These are phyloP conservation scores for Eristalinus aeneus DNA, from an alignment of 2,888 invertebrate species.

Conservation along the genomic window DNA sequence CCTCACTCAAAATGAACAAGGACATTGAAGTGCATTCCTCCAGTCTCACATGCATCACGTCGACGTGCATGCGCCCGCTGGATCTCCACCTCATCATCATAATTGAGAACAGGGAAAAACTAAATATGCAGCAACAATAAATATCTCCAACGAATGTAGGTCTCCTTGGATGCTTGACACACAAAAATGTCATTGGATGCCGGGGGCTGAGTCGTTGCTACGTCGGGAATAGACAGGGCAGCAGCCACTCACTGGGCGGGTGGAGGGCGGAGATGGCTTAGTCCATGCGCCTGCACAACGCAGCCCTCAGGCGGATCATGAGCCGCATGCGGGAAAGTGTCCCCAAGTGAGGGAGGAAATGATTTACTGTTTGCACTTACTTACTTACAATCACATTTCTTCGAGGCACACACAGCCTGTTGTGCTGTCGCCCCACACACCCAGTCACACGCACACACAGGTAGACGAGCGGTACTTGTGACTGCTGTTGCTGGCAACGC, in stretches of 20 bases:
- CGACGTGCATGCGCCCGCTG: not conserved
- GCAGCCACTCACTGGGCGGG: not conserved
- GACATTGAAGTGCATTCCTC: not conserved
- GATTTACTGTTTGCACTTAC: constrained; percentile 69
- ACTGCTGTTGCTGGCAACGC: constrained; percentile 10
- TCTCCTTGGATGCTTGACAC: constrained; percentile 62
- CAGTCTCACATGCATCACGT: not conserved
- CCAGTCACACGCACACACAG: not conserved
- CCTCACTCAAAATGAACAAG: not conserved
- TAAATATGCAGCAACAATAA: constrained; percentile 56
- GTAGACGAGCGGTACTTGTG: constrained; percentile 28
- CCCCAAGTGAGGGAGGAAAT: constrained; percentile 47
- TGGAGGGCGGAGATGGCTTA: constrained; percentile 17
- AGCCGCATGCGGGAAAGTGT: not conserved
- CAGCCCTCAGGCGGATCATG: constrained; percentile 54
- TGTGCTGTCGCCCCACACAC: not conserved
- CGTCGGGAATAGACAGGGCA: not conserved
- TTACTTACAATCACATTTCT: constrained; percentile 67
- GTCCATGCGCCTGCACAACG: constrained; percentile 45
- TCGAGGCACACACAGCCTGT: constrained; percentile 32
- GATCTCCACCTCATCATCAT: not conserved
- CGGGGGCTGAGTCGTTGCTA: constrained; percentile 24
- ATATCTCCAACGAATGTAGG: constrained; percentile 58
- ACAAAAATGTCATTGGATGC: constrained; percentile 57
- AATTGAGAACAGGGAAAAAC: constrained; percentile 35